A percentile compares a stretch with the other conserved stretches of the same genome.
phyloP scores from a whole-genome alignment of 2,797 vertebrate species.

The Anguilla obscura region DNA sequence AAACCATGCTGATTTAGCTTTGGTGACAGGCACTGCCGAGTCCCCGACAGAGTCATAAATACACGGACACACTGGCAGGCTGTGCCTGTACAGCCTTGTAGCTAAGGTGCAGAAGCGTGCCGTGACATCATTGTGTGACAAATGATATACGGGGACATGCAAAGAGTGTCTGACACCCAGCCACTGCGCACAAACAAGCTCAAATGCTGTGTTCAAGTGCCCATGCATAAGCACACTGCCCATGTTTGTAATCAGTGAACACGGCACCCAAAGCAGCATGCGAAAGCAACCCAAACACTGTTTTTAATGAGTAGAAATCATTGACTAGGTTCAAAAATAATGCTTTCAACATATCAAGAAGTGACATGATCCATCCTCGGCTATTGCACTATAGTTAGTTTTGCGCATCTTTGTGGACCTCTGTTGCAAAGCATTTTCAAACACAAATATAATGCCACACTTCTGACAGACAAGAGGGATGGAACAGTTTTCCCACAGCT shows the following conservation, averaged over 20 bases:
- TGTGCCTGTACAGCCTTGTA: not conserved
- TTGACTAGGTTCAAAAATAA: not conserved
- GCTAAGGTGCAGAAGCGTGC: not conserved
- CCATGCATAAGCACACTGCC: not conserved
- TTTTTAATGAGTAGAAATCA: not conserved
- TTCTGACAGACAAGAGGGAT: not conserved
- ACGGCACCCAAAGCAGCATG: not conserved
- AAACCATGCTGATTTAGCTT: constrained; percentile 57
- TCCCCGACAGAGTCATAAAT: constrained; percentile 68
- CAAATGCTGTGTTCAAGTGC: not conserved
- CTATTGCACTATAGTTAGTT: not conserved
- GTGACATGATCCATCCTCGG: not conserved
- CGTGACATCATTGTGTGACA: constrained; percentile 8
- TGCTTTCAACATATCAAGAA: not conserved
- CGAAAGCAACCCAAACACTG: not conserved
- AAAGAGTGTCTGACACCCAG: not conserved
- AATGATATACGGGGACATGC: not conserved
- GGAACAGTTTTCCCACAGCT: not conserved
- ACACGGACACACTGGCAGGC: constrained; percentile 49
- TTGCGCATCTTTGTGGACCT: not conserved
- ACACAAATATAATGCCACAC: not conserved
- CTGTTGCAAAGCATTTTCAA: not conserved
- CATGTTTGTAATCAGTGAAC: not conserved
- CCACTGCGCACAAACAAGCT: not conserved
- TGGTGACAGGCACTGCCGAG: constrained; percentile 58